These are phyloP conservation scores for Sminthurinus aureus DNA, from an alignment of 2,888 invertebrate genomes.

Conservation along the genomic window DNA sequence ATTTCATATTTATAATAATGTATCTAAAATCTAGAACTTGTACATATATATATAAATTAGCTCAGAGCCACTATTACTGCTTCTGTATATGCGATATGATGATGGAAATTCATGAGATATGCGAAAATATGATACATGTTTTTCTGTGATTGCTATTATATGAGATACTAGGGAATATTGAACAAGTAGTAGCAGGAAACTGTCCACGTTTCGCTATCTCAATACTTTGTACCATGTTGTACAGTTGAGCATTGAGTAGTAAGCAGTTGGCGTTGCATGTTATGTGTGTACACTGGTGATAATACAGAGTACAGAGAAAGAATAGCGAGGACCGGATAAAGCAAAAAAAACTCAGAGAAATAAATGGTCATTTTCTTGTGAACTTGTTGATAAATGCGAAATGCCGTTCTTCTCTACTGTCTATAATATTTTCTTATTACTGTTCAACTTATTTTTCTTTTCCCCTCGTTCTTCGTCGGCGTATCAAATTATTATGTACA, in stretches of 20 bases:
- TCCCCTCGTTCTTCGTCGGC: constrained; percentile 7
- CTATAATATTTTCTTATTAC: neutral
- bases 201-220: neutral
- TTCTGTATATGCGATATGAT: too few species aligned
- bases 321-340: constrained; percentile 14
- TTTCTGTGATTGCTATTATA: neutral
- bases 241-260: too few species aligned
- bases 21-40: too few species aligned
- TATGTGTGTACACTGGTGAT: neutral
- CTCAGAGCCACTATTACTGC: neutral
- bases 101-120: neutral
- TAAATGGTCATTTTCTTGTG: constrained; percentile 39
- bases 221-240: neutral
- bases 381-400: constrained; percentile 41
- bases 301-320: neutral
- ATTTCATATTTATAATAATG: too few species aligned
- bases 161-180: neutral
- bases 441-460: neutral
- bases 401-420: constrained; percentile 27
- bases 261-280: neutral
- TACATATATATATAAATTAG: neutral
- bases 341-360: constrained; percentile 17
- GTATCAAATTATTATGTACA: constrained; percentile 35
- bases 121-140: neutral
- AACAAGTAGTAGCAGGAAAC: constrained; percentile 1